Base-by-base conservation (phyloP, 2,113 vertebrate genomes). In the Diglossa brunneiventris region DNA sequence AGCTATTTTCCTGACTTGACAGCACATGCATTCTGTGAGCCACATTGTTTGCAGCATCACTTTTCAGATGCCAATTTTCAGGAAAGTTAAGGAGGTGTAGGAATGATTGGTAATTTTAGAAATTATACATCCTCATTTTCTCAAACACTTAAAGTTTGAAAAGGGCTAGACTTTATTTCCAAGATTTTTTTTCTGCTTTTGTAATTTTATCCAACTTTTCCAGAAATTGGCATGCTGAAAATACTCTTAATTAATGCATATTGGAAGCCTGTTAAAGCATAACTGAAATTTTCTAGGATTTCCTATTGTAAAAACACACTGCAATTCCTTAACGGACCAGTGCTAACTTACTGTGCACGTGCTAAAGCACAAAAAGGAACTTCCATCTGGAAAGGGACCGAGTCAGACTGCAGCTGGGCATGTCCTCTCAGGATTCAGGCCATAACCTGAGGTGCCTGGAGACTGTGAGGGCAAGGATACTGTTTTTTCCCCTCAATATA, bases 11-110 rank as follows among this genome's bases (percentile, higher is more conserved):
- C 19, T 61, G 13, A 5, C 21, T 16, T 21, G 22, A 9, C 10
- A 47, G 15, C 30, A 33, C 0, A 0, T 37, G 37, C 4, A 1
- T 27, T 64, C 22, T 49, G 75, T 10, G 13, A 46, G 68, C 12
- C 37, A 46, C 27, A 10, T 9, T 81, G 26, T 76, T 80, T n/a
- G 61, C 47, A 30, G 20, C 11, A 1, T 42, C 2, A 1, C 15
- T 77, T 64, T 37, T 55, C 3, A 5, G 44, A 47, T 88, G 24
- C 17, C 19, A 10, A 1, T 85, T 83, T 79, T 88, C 30, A 52
- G 63, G 27, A 55, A 42, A 39, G 12, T 55, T 82, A 17, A 59
- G 28, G 24, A 63, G 50, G 3, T 70, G 5, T 53, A 81, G 37
- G 42, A 78, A 33, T 28, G 24, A 39, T 55, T 6, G 7, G 12